Conservation (phyloP, 2,113 vertebrate species). For the Nesoenas mayeri region DNA sequence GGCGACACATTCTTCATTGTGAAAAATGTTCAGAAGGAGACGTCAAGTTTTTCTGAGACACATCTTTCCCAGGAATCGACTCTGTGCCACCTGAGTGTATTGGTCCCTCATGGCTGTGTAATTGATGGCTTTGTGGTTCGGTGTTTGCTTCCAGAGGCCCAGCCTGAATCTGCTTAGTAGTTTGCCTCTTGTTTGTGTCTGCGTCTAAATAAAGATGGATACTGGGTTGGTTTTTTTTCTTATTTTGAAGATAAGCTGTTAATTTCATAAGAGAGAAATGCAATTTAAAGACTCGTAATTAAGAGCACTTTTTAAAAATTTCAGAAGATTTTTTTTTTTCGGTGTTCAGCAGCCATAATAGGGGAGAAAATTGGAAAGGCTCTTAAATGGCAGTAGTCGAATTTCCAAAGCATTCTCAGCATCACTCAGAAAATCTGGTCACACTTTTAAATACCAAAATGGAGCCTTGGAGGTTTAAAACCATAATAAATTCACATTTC, state of each 20-base stretch:
- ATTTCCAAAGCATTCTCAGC: not conserved
- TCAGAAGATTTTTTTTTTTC: not conserved
- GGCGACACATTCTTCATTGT: fast-evolving
- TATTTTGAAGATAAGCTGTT: slow-evolving; percentile 27
- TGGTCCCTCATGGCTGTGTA: not conserved
- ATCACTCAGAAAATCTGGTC: not conserved
- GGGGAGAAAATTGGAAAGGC: not conserved
- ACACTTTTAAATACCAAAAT: not conserved
- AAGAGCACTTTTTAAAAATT: not conserved
- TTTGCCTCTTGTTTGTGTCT: slow-evolving; percentile 40
- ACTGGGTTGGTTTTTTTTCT: no score
- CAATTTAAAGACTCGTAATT: slow-evolving; percentile 32
- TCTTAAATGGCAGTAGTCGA: not conserved
- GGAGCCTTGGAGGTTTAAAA: not conserved
- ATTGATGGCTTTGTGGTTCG: not conserved
- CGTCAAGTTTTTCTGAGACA: not conserved
- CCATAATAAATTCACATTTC: not conserved
- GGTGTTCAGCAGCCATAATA: not conserved
- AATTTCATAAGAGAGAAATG: slow-evolving; percentile 23
- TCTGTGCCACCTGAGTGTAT: not conserved
- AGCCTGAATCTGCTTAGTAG: not conserved
- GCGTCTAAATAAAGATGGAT: slow-evolving; percentile 29
- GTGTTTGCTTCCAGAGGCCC: not conserved
- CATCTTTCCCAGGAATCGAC: not conserved
- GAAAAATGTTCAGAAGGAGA: not conserved